Base-by-base conservation (phyloP, 2,113 vertebrate species). In the Oxyruncus cristatus region DNA sequence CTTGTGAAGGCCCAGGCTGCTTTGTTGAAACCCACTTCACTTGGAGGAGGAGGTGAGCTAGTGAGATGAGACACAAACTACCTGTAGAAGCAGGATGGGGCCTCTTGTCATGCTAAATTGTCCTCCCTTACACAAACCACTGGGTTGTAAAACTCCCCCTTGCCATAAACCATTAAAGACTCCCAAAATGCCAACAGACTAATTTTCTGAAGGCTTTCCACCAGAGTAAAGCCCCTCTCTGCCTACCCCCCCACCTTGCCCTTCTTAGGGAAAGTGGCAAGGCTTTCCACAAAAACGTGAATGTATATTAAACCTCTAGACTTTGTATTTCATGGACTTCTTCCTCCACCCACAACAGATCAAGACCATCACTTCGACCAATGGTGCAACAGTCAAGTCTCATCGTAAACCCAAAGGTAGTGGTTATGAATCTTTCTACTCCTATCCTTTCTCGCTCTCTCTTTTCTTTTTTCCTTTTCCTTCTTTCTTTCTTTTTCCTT, bases 241-340 rank as follows among this genome's bases (percentile, higher is more conserved):
- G 14, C 50, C 26, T 52, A 27, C 5, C 37, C 8, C 11, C 16
- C 5, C 10, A 35, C 23, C 16, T 13, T 8, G 3, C 14, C 18
- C 37, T 41, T 39, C 10, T 41, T 27, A 63, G 18, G 6, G 8
- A 8, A 70, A 37, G 4, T 27, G 32, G 12, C 18, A 37, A 30
- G 37, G 46, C 8, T 20, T 33, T 19, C 27, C 28, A 70, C 33
- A 22, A 39, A 53, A 37, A 9, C 5, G 18, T 0, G 0, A 50
- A 12, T 6, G 19, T n/a, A 37, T 16, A 30, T 24, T 28, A 78
- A 33, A 8, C 33, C 27, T 12, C 9, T 0, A 0, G 33, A 44
- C 14, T 46, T 37, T 1, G 3, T 37, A 23, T 56, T 56, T 56
- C 14, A 9, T 0, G 0, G 19, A 19, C 53, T 30, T 32, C 53